phyloP scores from a whole-genome alignment of 2,113 vertebrate genomes.

The Sinocyclocheilus anshuiensis region DNA sequence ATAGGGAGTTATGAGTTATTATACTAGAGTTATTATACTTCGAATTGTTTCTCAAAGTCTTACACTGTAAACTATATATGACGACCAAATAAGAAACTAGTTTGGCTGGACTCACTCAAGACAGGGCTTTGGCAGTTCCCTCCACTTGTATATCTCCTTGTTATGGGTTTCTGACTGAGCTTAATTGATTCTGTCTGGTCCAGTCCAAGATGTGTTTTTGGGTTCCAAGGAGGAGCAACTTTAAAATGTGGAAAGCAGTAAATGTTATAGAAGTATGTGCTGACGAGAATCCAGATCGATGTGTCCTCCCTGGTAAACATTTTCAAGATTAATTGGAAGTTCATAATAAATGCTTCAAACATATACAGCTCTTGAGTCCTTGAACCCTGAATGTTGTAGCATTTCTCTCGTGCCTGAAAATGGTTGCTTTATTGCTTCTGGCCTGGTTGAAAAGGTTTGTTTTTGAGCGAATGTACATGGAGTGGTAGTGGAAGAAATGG shows the following conservation, averaged over 20 bases:
- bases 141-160: background rate
- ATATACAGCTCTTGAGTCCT: conserved; percentile 56
- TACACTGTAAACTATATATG: background rate
- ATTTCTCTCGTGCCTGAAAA: conserved; percentile 17
- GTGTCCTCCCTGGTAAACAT: conserved; percentile 61
- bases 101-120: background rate
- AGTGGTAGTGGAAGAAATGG: conserved; percentile 29
- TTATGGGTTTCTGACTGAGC: conserved; percentile 1
- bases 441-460: background rate
- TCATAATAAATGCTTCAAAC: conserved; percentile 61
- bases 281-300: conserved; percentile 64
- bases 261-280: conserved; percentile 64
- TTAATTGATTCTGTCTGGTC: conserved; percentile 43
- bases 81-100: background rate
- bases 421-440: background rate
- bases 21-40: too few relatives aligned
- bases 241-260: conserved; percentile 62
- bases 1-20: too few relatives aligned
- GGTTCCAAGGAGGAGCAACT: conserved; percentile 27
- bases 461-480: background rate
- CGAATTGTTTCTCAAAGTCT: background rate
- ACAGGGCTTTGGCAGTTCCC: conserved; percentile 3
- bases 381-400: conserved; percentile 56
- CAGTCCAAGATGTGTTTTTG: conserved; percentile 30
- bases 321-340: conserved; percentile 65